Base-by-base conservation (phyloP, 1,140 invertebrate genomes). In the Nymphalis io region DNA sequence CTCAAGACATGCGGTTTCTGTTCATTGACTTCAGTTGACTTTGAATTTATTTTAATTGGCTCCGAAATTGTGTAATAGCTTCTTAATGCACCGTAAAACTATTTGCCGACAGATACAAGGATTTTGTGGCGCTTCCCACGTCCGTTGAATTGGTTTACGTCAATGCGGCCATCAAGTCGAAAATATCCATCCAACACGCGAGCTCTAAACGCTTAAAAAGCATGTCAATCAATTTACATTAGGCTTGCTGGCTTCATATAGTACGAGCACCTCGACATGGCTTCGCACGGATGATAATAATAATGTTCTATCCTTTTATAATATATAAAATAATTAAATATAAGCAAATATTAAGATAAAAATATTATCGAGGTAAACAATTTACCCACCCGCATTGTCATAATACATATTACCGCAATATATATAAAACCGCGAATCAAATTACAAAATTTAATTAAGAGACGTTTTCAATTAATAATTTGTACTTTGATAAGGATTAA, bases 171-270 rank as follows among this genome's bases (percentile, higher is more conserved):
- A 87, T 87, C 83, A 82, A 76, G 75, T 78, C 83, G 67, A 80
- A 88, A 90, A 90, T 88, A 88, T 76, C 76, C 72, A 76, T 16
- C 61, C 23, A 66, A 78, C 83, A 80, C 80, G 81, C 84, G 80
- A 84, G 78, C 79, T 78, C 68, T 70, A 78, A 69, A 68, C 77
- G 79, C 71, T 81, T 78, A 81, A 85, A 87, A 87, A 88, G 76
- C 87, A 78, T 86, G 85, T 88, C 86, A 87, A 88, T 90, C 86
- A 84, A 88, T 85, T 84, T 76, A 81, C 68, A 83, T 84, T 81
- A 82, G 73, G 73, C 75, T 73, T 62, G 70, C 48, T 70, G 61
- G 27, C 27, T 33, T 33, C 27, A 33, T 33, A 33, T 8, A 33
- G 10, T 1, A 33, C 27, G 27, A 33, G 27, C 27, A 8, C 6